These are phyloP conservation scores for Barbus barbus DNA, from an alignment of 2,113 vertebrate genomes.

Conservation along the genomic window DNA sequence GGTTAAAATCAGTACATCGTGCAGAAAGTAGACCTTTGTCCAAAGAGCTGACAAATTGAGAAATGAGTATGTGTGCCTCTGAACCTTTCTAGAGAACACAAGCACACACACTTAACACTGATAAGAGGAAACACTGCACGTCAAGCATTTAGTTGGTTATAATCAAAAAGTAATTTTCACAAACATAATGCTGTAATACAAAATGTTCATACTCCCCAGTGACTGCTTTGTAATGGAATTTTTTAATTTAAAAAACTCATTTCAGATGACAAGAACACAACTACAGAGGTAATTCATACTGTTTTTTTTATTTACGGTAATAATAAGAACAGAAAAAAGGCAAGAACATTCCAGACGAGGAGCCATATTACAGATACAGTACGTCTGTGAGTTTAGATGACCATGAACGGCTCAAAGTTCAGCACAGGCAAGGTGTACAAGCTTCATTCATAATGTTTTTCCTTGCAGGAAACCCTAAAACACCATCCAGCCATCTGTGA, in stretches of 20 bases:
- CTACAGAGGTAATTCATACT: neutral
- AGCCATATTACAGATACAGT: neutral
- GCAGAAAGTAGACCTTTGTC: constrained; percentile 11
- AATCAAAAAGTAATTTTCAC: neutral
- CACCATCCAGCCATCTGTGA: neutral
- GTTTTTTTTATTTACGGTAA: neutral
- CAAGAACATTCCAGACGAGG: neutral
- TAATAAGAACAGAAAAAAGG: neutral
- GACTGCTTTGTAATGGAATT: neutral
- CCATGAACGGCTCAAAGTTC: neutral
- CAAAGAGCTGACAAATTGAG: constrained; percentile 7
- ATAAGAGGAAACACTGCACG: constrained; percentile 2
- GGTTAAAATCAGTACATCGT: neutral
- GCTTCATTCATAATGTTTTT: constrained; percentile 6
- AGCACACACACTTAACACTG: neutral
- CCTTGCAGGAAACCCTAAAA: neutral
- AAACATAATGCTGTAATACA: neutral
- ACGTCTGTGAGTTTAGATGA: constrained; percentile 6
- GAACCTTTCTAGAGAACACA: neutral
- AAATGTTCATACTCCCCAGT: neutral
- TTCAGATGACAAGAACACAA: constrained; percentile 7
- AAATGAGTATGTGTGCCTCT: neutral
- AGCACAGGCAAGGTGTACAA: neutral
- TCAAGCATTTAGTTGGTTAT: neutral
- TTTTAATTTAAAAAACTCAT: no score